A percentile compares a stretch with the other conserved stretches of the same genome.
These are phyloP conservation scores for Propithecus perrieri DNA, from an alignment of 2,797 vertebrate species.

Conservation along the genomic window DNA sequence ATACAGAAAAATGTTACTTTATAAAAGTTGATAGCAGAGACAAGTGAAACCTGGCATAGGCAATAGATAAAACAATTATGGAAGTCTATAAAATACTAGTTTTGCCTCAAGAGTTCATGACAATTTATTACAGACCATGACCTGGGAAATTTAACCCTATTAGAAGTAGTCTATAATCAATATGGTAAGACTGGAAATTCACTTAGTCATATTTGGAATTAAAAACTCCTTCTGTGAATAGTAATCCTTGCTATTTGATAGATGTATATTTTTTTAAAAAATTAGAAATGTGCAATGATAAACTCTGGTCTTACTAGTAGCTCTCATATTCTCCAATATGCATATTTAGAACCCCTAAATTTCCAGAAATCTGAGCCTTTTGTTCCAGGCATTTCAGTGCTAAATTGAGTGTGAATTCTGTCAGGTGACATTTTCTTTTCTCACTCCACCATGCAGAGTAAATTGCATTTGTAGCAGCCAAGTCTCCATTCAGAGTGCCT, in stretches of 20 bases:
- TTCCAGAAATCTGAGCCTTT: background rate
- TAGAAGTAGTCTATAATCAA: background rate
- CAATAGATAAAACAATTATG: background rate
- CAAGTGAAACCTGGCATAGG: background rate
- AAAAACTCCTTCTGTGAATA: background rate
- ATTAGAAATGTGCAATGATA: background rate
- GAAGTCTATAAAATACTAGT: background rate
- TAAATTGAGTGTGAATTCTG: slow-evolving; percentile 16
- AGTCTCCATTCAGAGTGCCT: background rate
- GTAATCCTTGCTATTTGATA: background rate
- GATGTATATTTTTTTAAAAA: background rate
- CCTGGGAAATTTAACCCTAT: background rate
- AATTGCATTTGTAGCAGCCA: background rate
- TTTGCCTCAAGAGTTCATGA: background rate
- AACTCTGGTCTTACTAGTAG: background rate
- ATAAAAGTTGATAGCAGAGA: background rate
- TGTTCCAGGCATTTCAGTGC: background rate
- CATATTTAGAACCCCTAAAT: background rate
- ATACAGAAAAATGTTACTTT: background rate
- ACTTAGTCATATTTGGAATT: background rate
- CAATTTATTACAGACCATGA: background rate
- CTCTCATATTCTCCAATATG: background rate
- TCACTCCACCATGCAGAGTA: background rate
- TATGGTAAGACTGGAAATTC: background rate
- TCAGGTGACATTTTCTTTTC: slow-evolving; percentile 28